Evolutionary conservation across 2,888 invertebrate genomes (phyloP).

Genomic region (Sphinx pinastri): DNA sequence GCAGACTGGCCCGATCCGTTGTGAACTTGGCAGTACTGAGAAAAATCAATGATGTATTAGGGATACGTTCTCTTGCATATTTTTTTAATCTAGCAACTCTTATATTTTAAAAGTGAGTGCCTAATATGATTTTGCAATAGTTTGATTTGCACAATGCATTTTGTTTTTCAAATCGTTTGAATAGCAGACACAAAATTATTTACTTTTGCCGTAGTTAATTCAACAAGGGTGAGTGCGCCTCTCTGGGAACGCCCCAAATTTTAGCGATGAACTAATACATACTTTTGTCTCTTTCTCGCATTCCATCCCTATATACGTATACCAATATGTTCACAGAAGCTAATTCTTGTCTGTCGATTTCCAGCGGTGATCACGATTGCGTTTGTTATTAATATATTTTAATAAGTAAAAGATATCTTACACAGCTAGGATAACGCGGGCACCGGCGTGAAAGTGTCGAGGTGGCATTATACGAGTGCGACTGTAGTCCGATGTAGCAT

Average conservation of each 20-base stretch:
- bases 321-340: slow-evolving; percentile 55
- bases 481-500: slow-evolving; percentile 67
- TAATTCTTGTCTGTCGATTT: slow-evolving; percentile 52
- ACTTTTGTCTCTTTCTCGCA: slow-evolving; percentile 67
- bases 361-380: slow-evolving; percentile 42
- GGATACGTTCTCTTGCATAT: neutral
- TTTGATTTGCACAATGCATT: neutral
- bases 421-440: slow-evolving; percentile 30
- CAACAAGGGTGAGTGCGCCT: slow-evolving; percentile 39
- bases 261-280: slow-evolving; percentile 49
- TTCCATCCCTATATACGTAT: slow-evolving; percentile 48
- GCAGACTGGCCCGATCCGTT: neutral
- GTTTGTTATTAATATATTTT: slow-evolving; percentile 41
- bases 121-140: neutral
- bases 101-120: neutral
- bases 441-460: slow-evolving; percentile 54
- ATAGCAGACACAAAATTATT: neutral
- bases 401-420: slow-evolving; percentile 30
- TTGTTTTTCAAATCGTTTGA: neutral
- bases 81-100: slow-evolving; percentile 7
- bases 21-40: neutral
- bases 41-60: slow-evolving; percentile 15
- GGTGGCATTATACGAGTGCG: slow-evolving; percentile 61
- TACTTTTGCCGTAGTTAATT: neutral
- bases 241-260: slow-evolving; percentile 66